These are phyloP conservation scores for Enteromius mattozi DNA, from an alignment of 2,797 vertebrate genomes.

Conservation along the genomic window DNA sequence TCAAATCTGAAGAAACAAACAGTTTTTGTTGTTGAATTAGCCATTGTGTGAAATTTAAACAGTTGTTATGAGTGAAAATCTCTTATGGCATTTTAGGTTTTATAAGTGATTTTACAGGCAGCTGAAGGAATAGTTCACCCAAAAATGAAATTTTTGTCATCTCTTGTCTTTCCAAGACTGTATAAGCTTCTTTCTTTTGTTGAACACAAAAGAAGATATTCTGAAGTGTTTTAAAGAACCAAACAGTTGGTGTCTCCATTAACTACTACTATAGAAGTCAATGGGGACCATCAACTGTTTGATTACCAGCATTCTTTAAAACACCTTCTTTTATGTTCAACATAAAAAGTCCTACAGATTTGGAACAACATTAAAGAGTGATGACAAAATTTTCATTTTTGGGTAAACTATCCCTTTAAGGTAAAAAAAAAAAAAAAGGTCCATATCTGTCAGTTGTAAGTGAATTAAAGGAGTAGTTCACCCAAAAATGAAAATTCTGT, in stretches of 20 bases:
- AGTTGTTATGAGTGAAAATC: neutral
- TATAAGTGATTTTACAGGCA: neutral
- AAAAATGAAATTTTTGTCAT: neutral
- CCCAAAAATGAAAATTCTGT: no score
- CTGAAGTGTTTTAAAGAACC: neutral
- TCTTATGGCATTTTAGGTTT: neutral
- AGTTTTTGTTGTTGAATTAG: constrained; percentile 25
- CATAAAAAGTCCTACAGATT: neutral
- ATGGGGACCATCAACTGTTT: neutral
- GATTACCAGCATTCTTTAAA: neutral
- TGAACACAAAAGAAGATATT: neutral
- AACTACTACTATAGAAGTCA: neutral
- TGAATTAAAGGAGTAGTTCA: neutral
- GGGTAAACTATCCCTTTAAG: neutral
- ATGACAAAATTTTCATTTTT: no score
- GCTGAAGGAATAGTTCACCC: neutral
- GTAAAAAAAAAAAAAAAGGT: neutral
- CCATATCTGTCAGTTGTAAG: neutral
- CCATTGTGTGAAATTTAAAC: constrained; percentile 14
- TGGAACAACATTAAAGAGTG: no score
- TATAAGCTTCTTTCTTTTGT: neutral
- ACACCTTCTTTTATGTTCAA: neutral
- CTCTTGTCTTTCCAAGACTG: neutral
- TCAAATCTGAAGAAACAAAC: constrained; percentile 31
- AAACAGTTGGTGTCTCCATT: neutral